Percentiles rank a stretch among this genome's conserved stretches.
phyloP scores from a whole-genome alignment of 2,888 invertebrate genomes.

The Gymnoscelis rufifasciata region DNA sequence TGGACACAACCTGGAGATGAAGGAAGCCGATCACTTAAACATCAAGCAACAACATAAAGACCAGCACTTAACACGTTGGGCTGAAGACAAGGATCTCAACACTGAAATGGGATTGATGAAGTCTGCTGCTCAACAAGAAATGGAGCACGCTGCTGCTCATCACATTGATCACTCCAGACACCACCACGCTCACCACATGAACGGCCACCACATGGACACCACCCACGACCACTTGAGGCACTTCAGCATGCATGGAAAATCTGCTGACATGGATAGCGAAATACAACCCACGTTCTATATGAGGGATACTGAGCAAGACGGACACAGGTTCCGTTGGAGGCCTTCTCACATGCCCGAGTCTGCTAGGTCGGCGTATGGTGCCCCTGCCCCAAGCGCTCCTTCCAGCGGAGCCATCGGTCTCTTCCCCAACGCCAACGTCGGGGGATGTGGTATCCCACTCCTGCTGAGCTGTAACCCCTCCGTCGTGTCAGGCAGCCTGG shows the following conservation, averaged over 20 bases:
- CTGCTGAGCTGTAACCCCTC: slow-evolving; percentile 67
- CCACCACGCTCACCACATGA: slow-evolving; percentile 22
- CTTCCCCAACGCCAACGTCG: slow-evolving; percentile 61
- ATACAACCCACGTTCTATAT: slow-evolving; percentile 28
- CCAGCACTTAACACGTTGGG: slow-evolving; percentile 22
- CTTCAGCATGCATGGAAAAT: slow-evolving; percentile 37
- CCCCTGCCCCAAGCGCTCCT: slow-evolving; percentile 27
- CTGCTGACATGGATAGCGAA: slow-evolving; percentile 38
- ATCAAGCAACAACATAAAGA: slow-evolving; percentile 17
- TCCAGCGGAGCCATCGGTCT: slow-evolving; percentile 49
- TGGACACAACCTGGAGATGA: slow-evolving; percentile 22
- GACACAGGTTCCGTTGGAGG: slow-evolving; percentile 43
- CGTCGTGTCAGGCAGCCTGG: slow-evolving; percentile 57
- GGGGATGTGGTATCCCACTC: slow-evolving; percentile 64
- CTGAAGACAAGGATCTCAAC: slow-evolving; percentile 21
- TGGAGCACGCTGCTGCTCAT: slow-evolving; percentile 11
- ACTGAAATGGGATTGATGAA: slow-evolving; percentile 23
- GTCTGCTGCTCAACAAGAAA: slow-evolving; percentile 12
- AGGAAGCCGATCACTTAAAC: slow-evolving; percentile 23
- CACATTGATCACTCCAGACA: slow-evolving; percentile 25
- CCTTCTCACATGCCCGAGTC: slow-evolving; percentile 34
- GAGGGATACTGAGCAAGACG: slow-evolving; percentile 43
- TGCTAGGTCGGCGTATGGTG: slow-evolving; percentile 45
- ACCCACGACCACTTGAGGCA: slow-evolving; percentile 17
- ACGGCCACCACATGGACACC: slow-evolving; percentile 14